Percentiles rank a stretch among this genome's conserved stretches.
Conservation (phyloP, 2,797 vertebrate genomes). For the Gallinago nigripennis region DNA sequence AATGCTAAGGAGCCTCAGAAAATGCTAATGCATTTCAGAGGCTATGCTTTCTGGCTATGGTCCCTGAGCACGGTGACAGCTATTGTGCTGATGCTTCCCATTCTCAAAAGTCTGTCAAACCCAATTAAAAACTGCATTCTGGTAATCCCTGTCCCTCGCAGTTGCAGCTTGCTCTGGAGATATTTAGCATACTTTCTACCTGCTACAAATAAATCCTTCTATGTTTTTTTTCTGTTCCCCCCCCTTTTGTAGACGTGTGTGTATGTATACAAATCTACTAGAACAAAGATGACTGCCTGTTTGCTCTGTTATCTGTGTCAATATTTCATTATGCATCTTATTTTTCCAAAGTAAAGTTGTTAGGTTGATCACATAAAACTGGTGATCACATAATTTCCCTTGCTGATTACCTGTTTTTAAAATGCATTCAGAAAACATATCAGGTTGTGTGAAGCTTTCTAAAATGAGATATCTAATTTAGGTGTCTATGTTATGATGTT, state of each 20-base stretch:
- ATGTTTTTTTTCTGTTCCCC: not conserved
- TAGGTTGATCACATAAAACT: not conserved
- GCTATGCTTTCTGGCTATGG: not conserved
- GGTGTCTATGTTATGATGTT: not conserved
- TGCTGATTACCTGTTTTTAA: not conserved
- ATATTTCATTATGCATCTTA: not conserved
- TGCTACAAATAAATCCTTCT: not conserved
- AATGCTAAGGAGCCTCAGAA: not conserved
- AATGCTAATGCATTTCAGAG: not conserved
- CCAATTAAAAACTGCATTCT: slow-evolving; percentile 3
- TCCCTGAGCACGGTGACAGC: not conserved
- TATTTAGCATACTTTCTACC: not conserved
- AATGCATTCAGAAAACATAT: not conserved
- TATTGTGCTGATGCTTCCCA: not conserved
- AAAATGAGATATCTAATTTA: not conserved
- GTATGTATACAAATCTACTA: not conserved
- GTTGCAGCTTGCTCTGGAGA: not conserved
- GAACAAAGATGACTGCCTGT: not conserved
- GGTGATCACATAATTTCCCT: not conserved
- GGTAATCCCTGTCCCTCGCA: not conserved
- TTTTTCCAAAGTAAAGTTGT: not conserved
- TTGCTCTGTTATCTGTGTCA: not conserved
- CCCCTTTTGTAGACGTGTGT: not conserved
- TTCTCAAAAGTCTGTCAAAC: slow-evolving; percentile 28
- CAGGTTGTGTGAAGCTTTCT: not conserved